Evolutionary conservation across 2,888 invertebrate species (phyloP), one percentile per base, ranked within the genome.

Genomic region (Nomada lathburiana): DNA sequence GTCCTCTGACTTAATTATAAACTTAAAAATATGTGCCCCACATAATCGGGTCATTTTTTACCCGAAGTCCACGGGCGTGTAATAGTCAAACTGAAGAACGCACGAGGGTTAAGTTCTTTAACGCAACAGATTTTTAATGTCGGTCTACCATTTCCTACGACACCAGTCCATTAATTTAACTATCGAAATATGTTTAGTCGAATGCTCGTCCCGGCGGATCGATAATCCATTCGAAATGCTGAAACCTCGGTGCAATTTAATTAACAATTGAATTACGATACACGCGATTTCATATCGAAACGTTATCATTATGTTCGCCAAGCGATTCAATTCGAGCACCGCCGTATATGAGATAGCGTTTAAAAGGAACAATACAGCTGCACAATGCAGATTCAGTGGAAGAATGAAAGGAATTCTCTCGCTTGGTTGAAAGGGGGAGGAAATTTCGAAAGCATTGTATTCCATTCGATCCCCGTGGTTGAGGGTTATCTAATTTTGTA

Each of bases 261-360:
- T 68, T 53, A 60, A 47, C 55, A 55, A 59, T 26, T 26, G n/a
- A 29, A 55, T 55, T 64, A 44, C n/a, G n/a, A 57, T 29, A 44
- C 70, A 16, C 16, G 57, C 68, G 42, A 55, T 53, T 68, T 42
- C 68, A 55, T 42, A 47, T 47, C 47, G 70, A 60, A 60, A 50
- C 50, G 10, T 70, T 50, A 20, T n/a, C 47, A 50, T 20, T 29
- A 4, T 20, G 9, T 16, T 4, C 18, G 16, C 13, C 26, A 11
- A 44, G 23, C 26, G 18, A 69, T 69, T 69, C 57, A 26, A 42
- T 57, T 47, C n/a, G 18, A 16, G 4, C 9, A 4, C 9, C 16
- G n/a, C 20, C 23, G 4, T 2, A 2, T 4, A 1, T 2, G n/a
- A 13, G 13, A 5, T 44, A 2, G 18, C 23, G 9, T 64, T 16